These are phyloP conservation scores for Periophthalmodon schlosseri DNA, from an alignment of 2,113 vertebrate genomes.

Conservation along the genomic window DNA sequence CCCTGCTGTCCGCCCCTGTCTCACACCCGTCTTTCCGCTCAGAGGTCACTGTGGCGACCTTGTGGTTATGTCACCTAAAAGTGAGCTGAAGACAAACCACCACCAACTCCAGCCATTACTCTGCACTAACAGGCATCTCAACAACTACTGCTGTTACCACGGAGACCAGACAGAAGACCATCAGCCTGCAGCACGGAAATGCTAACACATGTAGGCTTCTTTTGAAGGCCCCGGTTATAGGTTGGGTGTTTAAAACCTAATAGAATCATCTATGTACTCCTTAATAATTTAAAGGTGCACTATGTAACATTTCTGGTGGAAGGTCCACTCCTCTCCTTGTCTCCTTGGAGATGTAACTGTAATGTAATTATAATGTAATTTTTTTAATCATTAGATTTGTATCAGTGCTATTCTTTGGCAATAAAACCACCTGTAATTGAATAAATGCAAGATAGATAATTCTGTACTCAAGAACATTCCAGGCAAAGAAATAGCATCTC, in stretches of 20 bases:
- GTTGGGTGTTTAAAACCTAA: not conserved
- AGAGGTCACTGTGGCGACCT: slow-evolving; percentile 15
- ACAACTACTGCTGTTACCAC: slow-evolving; percentile 7
- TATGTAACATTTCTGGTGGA: too few relatives aligned
- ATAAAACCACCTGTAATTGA: too few relatives aligned
- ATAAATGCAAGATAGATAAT: too few relatives aligned
- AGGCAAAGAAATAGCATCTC: too few relatives aligned
- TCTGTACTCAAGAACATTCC: too few relatives aligned
- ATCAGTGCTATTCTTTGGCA: too few relatives aligned
- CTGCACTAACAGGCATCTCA: slow-evolving; percentile 7
- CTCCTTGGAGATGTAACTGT: too few relatives aligned
- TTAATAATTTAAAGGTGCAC: too few relatives aligned
- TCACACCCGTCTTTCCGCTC: slow-evolving; percentile 1
- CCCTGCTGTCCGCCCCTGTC: not conserved
- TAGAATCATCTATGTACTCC: too few relatives aligned
- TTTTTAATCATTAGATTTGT: too few relatives aligned
- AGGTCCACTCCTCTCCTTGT: too few relatives aligned
- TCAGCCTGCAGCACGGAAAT: slow-evolving; percentile 16
- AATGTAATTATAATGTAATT: too few relatives aligned
- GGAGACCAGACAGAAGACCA: slow-evolving; percentile 41
- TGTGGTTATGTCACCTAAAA: slow-evolving; percentile 24
- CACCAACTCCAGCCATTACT: not conserved
- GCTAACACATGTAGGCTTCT: not conserved
- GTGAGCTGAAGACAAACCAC: not conserved
- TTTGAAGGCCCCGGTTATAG: not conserved